Evolutionary conservation across 2,888 invertebrate genomes (phyloP).

Genomic region (Mycalesis mineus): DNA sequence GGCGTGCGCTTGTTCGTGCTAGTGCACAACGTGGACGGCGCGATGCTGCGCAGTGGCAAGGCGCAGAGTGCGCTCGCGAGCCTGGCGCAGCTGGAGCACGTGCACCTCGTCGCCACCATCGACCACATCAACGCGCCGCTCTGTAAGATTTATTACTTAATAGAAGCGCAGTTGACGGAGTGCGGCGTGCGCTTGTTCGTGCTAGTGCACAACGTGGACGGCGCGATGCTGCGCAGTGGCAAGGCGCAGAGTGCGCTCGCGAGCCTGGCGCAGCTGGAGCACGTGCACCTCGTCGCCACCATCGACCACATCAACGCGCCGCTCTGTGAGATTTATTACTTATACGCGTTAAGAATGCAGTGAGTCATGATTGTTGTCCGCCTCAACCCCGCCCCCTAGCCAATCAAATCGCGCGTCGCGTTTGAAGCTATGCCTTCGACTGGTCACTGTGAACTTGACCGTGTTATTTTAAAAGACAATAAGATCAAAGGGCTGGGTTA

Average conservation of each 20-base stretch:
- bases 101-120: slow-evolving; percentile 92
- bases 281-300: slow-evolving; percentile 91
- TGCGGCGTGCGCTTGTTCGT: slow-evolving; percentile 82
- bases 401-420: no score
- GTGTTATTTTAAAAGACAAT: no score
- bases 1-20: slow-evolving; percentile 84
- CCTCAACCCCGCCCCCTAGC: no score
- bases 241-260: slow-evolving; percentile 88
- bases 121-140: slow-evolving; percentile 97
- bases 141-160: slow-evolving; percentile 80
- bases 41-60: slow-evolving; percentile 86
- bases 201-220: slow-evolving; percentile 94
- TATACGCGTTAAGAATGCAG: no score
- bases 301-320: slow-evolving; percentile 98
- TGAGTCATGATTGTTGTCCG: no score
- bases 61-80: slow-evolving; percentile 86
- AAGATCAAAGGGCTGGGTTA: no score
- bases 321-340: slow-evolving; percentile 81
- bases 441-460: no score
- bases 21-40: slow-evolving; percentile 94
- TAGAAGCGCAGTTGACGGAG: slow-evolving; percentile 76
- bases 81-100: slow-evolving; percentile 84
- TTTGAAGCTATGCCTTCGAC: no score
- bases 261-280: slow-evolving; percentile 83
- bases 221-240: slow-evolving; percentile 85